Conservation (phyloP, 2,113 vertebrate species). For the Dipodomys ordii region DNA sequence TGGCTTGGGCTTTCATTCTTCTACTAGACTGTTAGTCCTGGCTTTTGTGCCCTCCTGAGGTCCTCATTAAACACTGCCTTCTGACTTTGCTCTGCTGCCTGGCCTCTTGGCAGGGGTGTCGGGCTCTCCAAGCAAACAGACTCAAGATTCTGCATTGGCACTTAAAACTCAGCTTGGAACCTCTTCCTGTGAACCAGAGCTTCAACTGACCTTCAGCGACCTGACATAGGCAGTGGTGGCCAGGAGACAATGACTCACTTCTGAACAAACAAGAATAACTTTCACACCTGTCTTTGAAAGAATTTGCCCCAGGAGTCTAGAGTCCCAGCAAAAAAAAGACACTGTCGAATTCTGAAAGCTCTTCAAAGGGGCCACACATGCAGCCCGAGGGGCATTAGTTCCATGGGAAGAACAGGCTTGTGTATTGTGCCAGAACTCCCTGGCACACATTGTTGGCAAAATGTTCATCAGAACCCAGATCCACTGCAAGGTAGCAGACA, state of each 20-base stretch:
- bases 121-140: not conserved
- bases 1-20: not conserved
- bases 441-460: not conserved
- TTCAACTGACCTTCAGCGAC: constrained; percentile 1
- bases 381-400: not conserved
- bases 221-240: not conserved
- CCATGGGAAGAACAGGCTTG: not conserved
- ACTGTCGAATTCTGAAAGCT: constrained; percentile 36
- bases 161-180: not conserved
- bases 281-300: constrained; percentile 45
- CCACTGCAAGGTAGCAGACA: not conserved
- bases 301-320: not conserved
- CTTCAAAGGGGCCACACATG: not conserved
- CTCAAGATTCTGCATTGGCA: not conserved
- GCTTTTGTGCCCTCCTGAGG: not conserved
- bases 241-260: constrained; percentile 50
- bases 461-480: not conserved
- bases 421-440: not conserved
- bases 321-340: not conserved
- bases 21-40: fast-evolving
- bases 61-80: not conserved
- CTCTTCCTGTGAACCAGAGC: constrained; percentile 33
- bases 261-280: constrained; percentile 37
- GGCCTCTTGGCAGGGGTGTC: not conserved
- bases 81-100: not conserved